Evolutionary conservation across 2,888 invertebrate genomes (phyloP), one percentile per base, ranked within the genome.

Genomic region (Strigamia crassipes): DNA sequence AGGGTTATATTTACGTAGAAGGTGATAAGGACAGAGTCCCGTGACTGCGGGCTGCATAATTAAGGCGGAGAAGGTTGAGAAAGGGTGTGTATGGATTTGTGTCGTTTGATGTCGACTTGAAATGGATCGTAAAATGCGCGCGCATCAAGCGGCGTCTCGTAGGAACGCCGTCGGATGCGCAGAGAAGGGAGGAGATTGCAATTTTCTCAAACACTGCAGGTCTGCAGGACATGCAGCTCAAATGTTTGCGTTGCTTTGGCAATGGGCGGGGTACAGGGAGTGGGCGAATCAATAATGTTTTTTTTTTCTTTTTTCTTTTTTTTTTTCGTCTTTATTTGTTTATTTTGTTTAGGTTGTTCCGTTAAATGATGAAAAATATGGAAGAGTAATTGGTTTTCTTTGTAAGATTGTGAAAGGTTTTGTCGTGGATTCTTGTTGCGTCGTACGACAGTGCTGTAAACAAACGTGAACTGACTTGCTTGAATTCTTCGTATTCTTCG

Each of bases 1-100:
- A 51, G 51, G 51, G 51, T 51, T 51, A 51, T 51, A 51, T 15
- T 18, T 51, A 51, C 51, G 18, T 2, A 51, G 51, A 51, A 51
- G 51, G 51, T 51, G 51, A 51, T 51, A 51, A 51, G 51, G 51
- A 51, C 51, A 51, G 51, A 51, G 51, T 51, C 51, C 51, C 51
- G 15, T 3, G 51, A 51, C 51, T 51, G 51, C 51, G 51, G 51
- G 51, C 51, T 51, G 51, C 51, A 51, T 51, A 51, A 51, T 51
- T 51, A 51, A 51, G 51, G 51, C 51, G 51, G 51, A 18, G 51
- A 51, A 51, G 51, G 51, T 51, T 51, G 51, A 51, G 51, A n/a
- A 51, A 51, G 51, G 51, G 51, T 51, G 51, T 51, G 51, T 51
- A n/a, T 51, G 51, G 51, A 51, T 51, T 51, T 51, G 51, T 51